Evolutionary conservation across 2,797 vertebrate species (phyloP).

Genomic region (Amblyraja radiata): DNA sequence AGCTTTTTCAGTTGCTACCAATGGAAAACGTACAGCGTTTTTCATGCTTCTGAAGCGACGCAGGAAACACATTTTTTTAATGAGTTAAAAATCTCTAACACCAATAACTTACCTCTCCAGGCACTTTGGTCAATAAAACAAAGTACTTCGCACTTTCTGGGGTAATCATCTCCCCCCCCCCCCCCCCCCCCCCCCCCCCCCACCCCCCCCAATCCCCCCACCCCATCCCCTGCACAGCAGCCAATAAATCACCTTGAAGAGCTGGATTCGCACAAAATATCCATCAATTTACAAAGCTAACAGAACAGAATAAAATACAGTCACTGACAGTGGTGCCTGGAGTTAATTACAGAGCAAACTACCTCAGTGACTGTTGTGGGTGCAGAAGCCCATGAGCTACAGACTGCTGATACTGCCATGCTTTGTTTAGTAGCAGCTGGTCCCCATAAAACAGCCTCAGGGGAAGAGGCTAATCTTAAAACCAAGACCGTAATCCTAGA

Average conservation of each 20-base stretch:
- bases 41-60: background rate
- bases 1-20: background rate
- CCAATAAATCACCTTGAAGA: slow-evolving; percentile 8
- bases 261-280: slow-evolving; percentile 8
- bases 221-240: background rate
- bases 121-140: slow-evolving; percentile 28
- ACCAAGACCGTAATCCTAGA: slow-evolving; percentile 6
- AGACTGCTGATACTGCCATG: slow-evolving; percentile 15
- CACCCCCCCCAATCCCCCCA: too few relatives aligned
- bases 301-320: slow-evolving; percentile 27
- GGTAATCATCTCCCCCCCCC: background rate
- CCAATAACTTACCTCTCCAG: background rate
- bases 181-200: too few relatives aligned
- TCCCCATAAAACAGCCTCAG: slow-evolving; percentile 21
- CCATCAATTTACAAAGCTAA: slow-evolving; percentile 34
- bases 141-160: slow-evolving; percentile 11
- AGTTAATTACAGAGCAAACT: slow-evolving; percentile 35
- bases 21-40: background rate
- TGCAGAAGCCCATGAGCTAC: slow-evolving; percentile 16
- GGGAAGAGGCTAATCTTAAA: slow-evolving; percentile 10
- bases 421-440: slow-evolving; percentile 27
- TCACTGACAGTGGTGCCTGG: slow-evolving; percentile 13
- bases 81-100: slow-evolving; percentile 7
- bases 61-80: background rate
- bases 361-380: background rate